These are phyloP conservation scores for Piaya cayana DNA, from an alignment of 2,113 vertebrate species.

Conservation along the genomic window DNA sequence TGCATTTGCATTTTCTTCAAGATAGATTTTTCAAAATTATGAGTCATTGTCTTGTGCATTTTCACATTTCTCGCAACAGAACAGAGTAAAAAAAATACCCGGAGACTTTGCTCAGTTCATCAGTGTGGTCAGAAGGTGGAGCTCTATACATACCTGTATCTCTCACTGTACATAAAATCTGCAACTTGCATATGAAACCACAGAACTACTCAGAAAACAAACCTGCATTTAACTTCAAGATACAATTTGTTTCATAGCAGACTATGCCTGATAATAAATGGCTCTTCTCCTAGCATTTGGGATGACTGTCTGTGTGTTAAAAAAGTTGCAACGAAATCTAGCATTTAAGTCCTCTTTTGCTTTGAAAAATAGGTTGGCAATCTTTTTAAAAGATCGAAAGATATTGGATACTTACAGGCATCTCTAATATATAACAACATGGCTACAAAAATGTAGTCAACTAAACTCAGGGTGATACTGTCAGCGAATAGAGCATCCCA, in stretches of 20 bases:
- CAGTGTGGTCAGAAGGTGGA: conserved; percentile 77
- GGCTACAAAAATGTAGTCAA: conserved; percentile 97
- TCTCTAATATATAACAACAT: conserved; percentile 98
- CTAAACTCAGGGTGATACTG: conserved; percentile 90
- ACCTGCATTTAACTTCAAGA: conserved; percentile 57
- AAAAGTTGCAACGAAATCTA: background rate
- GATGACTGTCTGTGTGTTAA: background rate
- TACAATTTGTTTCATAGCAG: conserved; percentile 51
- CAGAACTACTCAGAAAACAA: conserved; percentile 59
- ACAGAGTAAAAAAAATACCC: conserved; percentile 14
- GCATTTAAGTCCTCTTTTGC: background rate
- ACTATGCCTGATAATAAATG: background rate
- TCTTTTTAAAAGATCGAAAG: background rate
- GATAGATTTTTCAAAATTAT: background rate
- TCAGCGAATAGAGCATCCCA: conserved; percentile 98
- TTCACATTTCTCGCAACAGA: conserved; percentile 1
- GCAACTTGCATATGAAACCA: conserved; percentile 9
- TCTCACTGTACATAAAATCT: background rate
- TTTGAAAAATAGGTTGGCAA: background rate
- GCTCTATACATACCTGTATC: conserved; percentile 75
- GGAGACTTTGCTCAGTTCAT: conserved; percentile 36
- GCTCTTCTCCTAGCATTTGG: background rate
- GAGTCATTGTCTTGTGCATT: background rate
- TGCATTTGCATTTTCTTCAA: background rate
- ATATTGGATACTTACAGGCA: conserved; percentile 82